Percentiles rank a stretch among this genome's conserved stretches.
phyloP scores from a whole-genome alignment of 2,797 vertebrate species.

The Apodemus agrarius region DNA sequence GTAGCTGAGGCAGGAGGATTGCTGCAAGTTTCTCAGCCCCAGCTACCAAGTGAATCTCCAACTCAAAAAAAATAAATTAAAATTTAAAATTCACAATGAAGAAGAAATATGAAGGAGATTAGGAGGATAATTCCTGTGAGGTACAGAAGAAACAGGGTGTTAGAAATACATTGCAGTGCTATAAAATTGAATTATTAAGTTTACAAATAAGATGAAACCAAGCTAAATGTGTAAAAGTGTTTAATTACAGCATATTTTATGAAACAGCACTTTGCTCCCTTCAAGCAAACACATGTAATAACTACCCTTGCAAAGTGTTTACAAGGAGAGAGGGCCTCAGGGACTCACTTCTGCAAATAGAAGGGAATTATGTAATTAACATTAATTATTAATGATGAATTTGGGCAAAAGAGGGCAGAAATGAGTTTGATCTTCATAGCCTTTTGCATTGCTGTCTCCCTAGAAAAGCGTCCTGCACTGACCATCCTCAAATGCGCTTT shows the following conservation, averaged over 20 bases:
- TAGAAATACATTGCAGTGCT: neutral
- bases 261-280: constrained; percentile 43
- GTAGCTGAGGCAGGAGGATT: neutral
- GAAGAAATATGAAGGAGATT: neutral
- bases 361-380: neutral
- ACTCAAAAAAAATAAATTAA: neutral
- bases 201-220: neutral
- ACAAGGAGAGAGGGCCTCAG: neutral
- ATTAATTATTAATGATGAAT: constrained; percentile 39
- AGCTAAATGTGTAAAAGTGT: constrained; percentile 14
- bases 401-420: neutral
- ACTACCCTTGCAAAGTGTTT: neutral
- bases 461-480: neutral
- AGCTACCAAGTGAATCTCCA: neutral
- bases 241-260: constrained; percentile 23
- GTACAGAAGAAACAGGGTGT: neutral
- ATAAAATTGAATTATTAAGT: constrained; percentile 35
- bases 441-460: neutral
- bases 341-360: constrained; percentile 41
- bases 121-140: neutral
- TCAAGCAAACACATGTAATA: constrained; percentile 21
- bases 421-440: neutral
- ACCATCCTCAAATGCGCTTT: neutral
- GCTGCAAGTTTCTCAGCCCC: neutral
- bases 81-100: neutral